Evolutionary conservation across 2,797 vertebrate genomes (phyloP).

Genomic region (Enteromius afrohamiltoni): DNA sequence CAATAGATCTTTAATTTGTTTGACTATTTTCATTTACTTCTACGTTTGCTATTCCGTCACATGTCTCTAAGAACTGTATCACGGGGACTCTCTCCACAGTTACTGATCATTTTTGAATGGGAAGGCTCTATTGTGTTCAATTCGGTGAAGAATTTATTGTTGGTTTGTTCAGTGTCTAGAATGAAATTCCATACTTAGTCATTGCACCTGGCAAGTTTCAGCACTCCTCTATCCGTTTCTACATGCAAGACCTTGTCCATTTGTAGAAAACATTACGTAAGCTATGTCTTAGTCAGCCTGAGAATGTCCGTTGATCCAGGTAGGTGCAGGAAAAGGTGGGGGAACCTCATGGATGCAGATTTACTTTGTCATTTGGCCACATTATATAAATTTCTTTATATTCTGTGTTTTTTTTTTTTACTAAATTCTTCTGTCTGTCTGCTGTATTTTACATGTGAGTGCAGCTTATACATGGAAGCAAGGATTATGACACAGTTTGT

Average conservation of each 20-base stretch:
- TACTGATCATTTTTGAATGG: not conserved
- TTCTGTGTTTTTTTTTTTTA: not conserved
- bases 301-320: slow-evolving; percentile 1
- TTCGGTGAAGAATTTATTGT: slow-evolving; percentile 16
- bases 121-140: not conserved
- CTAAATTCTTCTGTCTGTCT: not conserved
- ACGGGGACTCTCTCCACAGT: not conserved
- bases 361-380: not conserved
- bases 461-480: slow-evolving; percentile 5
- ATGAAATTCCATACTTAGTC: slow-evolving; percentile 53
- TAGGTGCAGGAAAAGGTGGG: not conserved
- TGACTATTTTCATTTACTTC: not conserved
- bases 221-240: slow-evolving; percentile 38
- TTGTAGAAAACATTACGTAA: slow-evolving; percentile 27
- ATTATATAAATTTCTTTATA: no score
- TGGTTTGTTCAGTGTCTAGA: slow-evolving; percentile 28
- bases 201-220: slow-evolving; percentile 43
- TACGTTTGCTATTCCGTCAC: not conserved
- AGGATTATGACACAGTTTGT: slow-evolving; percentile 19
- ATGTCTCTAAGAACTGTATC: not conserved
- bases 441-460: not conserved
- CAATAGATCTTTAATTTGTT: not conserved
- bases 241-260: slow-evolving; percentile 42
- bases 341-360: not conserved
- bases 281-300: slow-evolving; percentile 21